Base-by-base conservation (phyloP, 2,888 invertebrate species). In the Odontocerum albicorne region DNA sequence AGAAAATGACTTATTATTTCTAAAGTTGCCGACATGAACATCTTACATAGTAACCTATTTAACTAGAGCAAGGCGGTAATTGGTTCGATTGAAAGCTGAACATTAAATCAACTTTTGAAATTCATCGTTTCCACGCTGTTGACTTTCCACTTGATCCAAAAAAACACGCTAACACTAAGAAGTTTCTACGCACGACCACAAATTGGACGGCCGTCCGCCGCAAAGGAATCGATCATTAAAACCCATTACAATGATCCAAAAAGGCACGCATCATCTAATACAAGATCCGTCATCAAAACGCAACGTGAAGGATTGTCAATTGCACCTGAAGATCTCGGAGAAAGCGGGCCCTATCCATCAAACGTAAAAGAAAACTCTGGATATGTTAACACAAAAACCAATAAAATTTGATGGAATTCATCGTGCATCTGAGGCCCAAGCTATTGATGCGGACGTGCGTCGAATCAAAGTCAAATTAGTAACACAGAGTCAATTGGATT, bases 241-340 rank as follows among this genome's bases (percentile, higher is more conserved):
- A 7, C 12, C 33, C 12, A 43, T 43, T 27, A 27, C 27, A 43
- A 43, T 15, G 27, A 17, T 33, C 45, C 22, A 12, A 33, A 13
- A 12, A 13, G 45, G 45, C 33, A 33, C 19, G 45, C 45, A 33
- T 19, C 45, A 19, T 33, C 45, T 20, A 33, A 45, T 45, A 19
- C 19, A n/a, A 10, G 32, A 19, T 33, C 45, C 16, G 20, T 33
- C 33, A 20, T 12, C 12, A 12, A 40, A 15, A 40, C 20, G 40
- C 19, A 33, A 50, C 43, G 50, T 50, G 50, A 33, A 50, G 50
- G 31, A 50, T 50, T 50, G 43, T 43, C 20, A 33, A 43, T 27
- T 22, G 35, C 33, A 43, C 27, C 21, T 38, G 38, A 32, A 31
- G 21, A 40, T 21, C 33, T 7, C 21, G 43, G 50, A 50, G 50